A percentile compares a stretch with the other conserved stretches of the same genome.
These are phyloP conservation scores for Frankliniella fusca DNA, from an alignment of 2,888 invertebrate genomes.

Conservation along the genomic window DNA sequence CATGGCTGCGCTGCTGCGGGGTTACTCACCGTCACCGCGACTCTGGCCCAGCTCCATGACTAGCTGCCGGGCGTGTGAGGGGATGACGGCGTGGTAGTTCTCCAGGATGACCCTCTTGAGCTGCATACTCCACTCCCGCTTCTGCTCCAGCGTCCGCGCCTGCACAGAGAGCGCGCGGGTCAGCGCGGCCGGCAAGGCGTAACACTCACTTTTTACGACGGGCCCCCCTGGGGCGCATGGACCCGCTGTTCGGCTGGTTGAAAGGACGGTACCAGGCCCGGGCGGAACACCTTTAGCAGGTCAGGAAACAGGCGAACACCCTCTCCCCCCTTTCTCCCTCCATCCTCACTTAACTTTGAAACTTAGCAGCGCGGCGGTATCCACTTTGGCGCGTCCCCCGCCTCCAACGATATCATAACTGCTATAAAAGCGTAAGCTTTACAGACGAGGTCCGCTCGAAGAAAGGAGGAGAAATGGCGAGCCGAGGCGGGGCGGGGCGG, in stretches of 20 bases:
- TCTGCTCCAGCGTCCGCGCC: constrained; percentile 78
- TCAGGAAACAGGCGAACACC: no score
- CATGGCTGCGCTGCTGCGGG: no score
- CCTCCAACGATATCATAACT: neutral
- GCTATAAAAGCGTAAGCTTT: neutral
- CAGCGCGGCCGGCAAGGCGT: neutral
- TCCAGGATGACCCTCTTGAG: constrained; percentile 86
- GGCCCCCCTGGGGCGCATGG: no score
- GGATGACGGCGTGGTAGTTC: constrained; percentile 88
- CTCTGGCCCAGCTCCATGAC: constrained; percentile 85
- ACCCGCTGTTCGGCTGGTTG: no score
- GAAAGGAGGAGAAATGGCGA: no score
- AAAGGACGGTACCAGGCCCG: neutral
- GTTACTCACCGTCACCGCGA: constrained; percentile 58
- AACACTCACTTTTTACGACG: no score
- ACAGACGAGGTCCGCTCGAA: neutral
- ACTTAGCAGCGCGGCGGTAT: no score
- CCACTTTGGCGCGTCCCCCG: neutral
- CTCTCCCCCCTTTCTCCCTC: no score
- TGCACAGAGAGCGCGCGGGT: constrained; percentile 41
- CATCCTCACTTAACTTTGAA: no score
- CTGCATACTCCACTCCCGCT: constrained; percentile 76
- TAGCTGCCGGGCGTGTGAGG: constrained; percentile 87
- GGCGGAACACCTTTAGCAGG: no score
- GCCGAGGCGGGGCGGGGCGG: neutral